Percentiles rank a stretch among this genome's conserved stretches.
Conservation (phyloP, 2,797 vertebrate species). For the Acrossocheilus fasciatus region DNA sequence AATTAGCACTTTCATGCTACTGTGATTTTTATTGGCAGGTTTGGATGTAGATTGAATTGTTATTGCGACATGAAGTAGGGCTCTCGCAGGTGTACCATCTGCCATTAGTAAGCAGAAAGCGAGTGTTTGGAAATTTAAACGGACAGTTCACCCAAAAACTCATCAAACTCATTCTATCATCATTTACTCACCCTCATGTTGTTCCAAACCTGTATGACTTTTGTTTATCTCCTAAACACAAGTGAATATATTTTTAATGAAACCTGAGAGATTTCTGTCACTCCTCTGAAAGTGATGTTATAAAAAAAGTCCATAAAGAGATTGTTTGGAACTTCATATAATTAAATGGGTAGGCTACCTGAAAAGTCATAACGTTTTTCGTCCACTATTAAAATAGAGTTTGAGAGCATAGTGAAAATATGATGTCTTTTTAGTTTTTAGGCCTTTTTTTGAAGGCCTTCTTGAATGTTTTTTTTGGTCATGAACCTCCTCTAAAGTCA, state of each 20-base stretch:
- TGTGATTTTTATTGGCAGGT: constrained; percentile 44
- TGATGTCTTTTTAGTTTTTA: background rate
- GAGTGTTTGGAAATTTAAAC: background rate
- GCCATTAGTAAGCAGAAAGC: background rate
- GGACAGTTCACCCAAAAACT: background rate
- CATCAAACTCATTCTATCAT: background rate
- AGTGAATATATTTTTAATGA: background rate
- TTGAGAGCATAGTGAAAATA: background rate
- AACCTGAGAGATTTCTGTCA: background rate
- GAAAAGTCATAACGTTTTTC: background rate
- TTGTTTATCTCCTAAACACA: background rate
- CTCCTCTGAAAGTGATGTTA: background rate
- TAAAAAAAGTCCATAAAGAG: background rate
- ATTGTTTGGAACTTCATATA: background rate
- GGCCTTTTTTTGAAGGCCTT: background rate
- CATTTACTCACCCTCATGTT: background rate
- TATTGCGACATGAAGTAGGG: constrained; percentile 22
- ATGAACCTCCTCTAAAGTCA: background rate
- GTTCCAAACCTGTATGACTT: background rate
- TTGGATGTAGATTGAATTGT: constrained; percentile 49
- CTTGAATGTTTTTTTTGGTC: background rate
- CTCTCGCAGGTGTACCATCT: constrained; percentile 30
- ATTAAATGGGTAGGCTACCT: background rate
- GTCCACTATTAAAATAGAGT: background rate
- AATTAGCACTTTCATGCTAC: constrained; percentile 48